These are phyloP conservation scores for Drosophila simulans DNA, from an alignment of 1,140 invertebrate species.

Conservation along the genomic window DNA sequence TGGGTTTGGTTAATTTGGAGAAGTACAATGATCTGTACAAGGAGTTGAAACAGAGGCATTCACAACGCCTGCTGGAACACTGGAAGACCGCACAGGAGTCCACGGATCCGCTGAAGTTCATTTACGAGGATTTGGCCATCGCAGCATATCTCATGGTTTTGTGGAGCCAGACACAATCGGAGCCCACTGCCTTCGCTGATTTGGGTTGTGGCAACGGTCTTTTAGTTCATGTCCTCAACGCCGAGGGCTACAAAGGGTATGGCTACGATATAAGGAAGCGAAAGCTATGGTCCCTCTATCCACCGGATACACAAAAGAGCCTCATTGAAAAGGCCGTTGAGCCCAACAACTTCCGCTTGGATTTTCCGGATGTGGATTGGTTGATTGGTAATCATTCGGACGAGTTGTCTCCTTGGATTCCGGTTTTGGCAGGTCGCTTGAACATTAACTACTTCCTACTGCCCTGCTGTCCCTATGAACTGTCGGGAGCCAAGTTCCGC, in stretches of 20 bases:
- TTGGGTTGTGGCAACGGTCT: conserved; percentile 99
- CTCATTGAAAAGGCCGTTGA: conserved; percentile 88
- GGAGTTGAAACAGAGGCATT: conserved; percentile 92
- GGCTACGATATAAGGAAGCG: conserved; percentile 96
- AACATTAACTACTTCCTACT: conserved; percentile 92
- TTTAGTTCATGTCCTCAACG: conserved; percentile 93
- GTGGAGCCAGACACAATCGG: conserved; percentile 86
- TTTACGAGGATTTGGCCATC: conserved; percentile 98
- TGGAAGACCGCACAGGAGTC: conserved; percentile 91
- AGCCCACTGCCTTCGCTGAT: conserved; percentile 91
- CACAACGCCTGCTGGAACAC: conserved; percentile 87
- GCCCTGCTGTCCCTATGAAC: conserved; percentile 97
- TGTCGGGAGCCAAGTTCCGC: conserved; percentile 93
- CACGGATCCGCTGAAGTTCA: conserved; percentile 97
- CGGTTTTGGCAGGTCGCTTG: conserved; percentile 93
- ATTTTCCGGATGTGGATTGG: conserved; percentile 93
- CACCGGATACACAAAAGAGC: conserved; percentile 83
- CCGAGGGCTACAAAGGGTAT: conserved; percentile 93
- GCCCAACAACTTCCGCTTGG: conserved; percentile 89
- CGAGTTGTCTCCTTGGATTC: conserved; percentile 99
- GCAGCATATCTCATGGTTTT: conserved; percentile 94
- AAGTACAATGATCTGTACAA: conserved; percentile 91
- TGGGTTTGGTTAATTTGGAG: conserved; percentile 89
- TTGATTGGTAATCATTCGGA: conserved; percentile 99
- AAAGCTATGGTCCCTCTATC: conserved; percentile 95